Evolutionary conservation across 2,888 invertebrate species (phyloP), one percentile per base, ranked within the genome.

Genomic region (Caenorhabditis wallacei): DNA sequence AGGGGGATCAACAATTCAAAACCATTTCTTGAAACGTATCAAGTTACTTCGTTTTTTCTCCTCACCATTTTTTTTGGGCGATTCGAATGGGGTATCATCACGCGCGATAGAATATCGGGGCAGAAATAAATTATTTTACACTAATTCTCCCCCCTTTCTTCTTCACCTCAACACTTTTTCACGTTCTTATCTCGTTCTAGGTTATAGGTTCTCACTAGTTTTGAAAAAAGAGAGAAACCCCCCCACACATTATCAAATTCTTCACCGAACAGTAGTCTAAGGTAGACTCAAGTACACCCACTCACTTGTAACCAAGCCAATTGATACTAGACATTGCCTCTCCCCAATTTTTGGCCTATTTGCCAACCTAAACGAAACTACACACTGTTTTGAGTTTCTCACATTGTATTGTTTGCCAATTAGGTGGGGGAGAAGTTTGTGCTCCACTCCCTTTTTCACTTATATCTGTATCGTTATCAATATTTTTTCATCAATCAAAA

Each of bases 111-210:
- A 54, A 22, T 48, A 64, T 16, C 30, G 20, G 40, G 18, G 54
- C n/a, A 56, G 57, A 63, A 43, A 57, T 70, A 54, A 70, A 56
- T 70, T 70, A 70, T 70, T 70, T 70, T 57, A 57, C 57, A 46
- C 48, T 18, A 30, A 20, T 18, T 56, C 30, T 8, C 30, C 20
- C 1, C 22, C 30, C 2, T 40, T 16, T 51, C 18, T 26, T 51
- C 46, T 53, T 37, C 48, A 37, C 30, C 18, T 51, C 51, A 24
- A 56, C 56, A 43, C 61, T 69, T 69, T 68, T 56, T 56, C 69
- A 69, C 46, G 69, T 69, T 57, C 43, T 69, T 46, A 26, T 69
- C 69, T 69, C 18, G 53, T 68, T 68, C 54, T 54, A 35, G 37
- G 37, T 68, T 37, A 13, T 46, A 8, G 43, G 43, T 66, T 51